Conservation (phyloP, 2,113 vertebrate species). For the Pomatorhinus ruficollis region DNA sequence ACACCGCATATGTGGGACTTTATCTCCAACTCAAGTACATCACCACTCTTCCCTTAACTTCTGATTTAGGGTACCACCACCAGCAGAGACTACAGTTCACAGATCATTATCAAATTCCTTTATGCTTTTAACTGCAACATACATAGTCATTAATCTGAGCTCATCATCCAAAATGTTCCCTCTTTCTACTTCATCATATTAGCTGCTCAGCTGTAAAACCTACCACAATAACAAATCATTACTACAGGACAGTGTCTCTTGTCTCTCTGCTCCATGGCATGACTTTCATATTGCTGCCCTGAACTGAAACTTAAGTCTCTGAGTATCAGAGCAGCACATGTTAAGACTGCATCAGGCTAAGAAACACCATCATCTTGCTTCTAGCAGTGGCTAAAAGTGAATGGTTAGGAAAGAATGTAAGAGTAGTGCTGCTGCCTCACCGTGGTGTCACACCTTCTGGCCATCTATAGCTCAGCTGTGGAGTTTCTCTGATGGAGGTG, state of each 20-base stretch:
- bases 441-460: not conserved
- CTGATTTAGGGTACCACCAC: not conserved
- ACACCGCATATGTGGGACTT: accelerated
- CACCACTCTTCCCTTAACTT: not conserved
- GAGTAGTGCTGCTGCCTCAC: not conserved
- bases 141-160: not conserved
- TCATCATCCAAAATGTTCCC: not conserved
- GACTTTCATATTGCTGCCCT: not conserved
- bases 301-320: not conserved
- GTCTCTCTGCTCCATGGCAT: not conserved
- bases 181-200: not conserved
- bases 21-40: not conserved
- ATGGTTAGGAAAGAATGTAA: not conserved
- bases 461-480: not conserved
- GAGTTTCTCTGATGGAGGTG: not conserved
- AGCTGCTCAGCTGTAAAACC: not conserved
- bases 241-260: not conserved
- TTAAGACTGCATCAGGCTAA: not conserved
- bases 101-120: not conserved
- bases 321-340: not conserved
- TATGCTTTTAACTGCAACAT: not conserved
- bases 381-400: not conserved
- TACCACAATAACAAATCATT: not conserved
- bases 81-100: not conserved
- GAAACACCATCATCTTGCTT: not conserved